A percentile compares a stretch with the other conserved stretches of the same genome.
Evolutionary conservation across 2,888 invertebrate genomes (phyloP).

Genomic region (Drosophila greeni): DNA sequence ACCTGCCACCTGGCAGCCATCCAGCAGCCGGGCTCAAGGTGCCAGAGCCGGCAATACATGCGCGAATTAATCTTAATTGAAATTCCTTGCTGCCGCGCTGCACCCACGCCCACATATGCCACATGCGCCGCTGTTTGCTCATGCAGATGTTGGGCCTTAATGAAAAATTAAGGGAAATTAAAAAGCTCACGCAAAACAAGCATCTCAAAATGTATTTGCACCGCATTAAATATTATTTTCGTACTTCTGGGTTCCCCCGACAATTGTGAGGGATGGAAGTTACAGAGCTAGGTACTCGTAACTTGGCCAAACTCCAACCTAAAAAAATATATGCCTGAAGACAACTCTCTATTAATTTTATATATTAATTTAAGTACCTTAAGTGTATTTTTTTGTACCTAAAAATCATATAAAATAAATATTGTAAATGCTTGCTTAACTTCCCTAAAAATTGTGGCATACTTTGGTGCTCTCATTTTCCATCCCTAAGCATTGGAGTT

Average conservation of each 20-base stretch:
- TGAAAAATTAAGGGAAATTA: slow-evolving; percentile 65
- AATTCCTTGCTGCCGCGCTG: slow-evolving; percentile 62
- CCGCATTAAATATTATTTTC: slow-evolving; percentile 57
- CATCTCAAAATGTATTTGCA: slow-evolving; percentile 56
- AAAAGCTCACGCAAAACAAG: slow-evolving; percentile 52
- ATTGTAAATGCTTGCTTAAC: no score
- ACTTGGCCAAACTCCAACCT: no score
- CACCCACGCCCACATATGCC: slow-evolving; percentile 32
- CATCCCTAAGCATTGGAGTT: background rate
- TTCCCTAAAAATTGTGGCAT: background rate
- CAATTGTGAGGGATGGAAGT: background rate
- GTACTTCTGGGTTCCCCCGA: slow-evolving; percentile 25
- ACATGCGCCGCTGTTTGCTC: slow-evolving; percentile 50
- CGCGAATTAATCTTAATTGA: slow-evolving; percentile 74
- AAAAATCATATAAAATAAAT: background rate
- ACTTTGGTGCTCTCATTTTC: background rate
- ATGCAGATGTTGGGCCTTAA: slow-evolving; percentile 32
- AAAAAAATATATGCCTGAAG: rapidly evolving
- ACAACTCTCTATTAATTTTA: no score
- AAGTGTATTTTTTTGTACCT: rapidly evolving
- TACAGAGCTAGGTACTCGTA: no score
- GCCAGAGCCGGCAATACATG: slow-evolving; percentile 52
- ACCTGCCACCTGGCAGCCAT: slow-evolving; percentile 12
- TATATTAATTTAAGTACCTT: background rate
- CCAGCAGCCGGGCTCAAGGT: slow-evolving; percentile 17